Base-by-base conservation (phyloP, 2,113 vertebrate species). In the Aspiorhynchus laticeps region DNA sequence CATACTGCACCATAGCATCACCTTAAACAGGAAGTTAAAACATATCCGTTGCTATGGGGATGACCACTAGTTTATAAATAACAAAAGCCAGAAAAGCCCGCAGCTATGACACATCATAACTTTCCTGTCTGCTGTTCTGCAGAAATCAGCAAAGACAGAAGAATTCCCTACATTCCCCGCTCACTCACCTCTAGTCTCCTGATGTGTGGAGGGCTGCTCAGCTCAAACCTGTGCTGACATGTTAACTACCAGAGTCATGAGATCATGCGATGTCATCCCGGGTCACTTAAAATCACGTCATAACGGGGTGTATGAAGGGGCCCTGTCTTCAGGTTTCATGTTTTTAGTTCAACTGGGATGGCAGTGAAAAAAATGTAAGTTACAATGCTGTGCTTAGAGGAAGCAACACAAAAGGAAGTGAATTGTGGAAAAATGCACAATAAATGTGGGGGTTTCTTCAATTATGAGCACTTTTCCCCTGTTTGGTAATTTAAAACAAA, bases 191-290 rank as follows among this genome's bases (percentile, higher is more conserved):
- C 51, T 80, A 69, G 86, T 73, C 33, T 85, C 43, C 63, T 88
- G 86, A 82, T 85, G 61, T 73, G 51, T 63, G 46, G 46, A 85
- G 74, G 31, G 74, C 69, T 89, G 93, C 94, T n/a, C 94, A 93
- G 90, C 89, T 92, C 94, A 94, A 90, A 93, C 93, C 91, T 91
- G 90, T 89, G 84, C 89, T 88, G 91, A 91, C 91, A 88, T 82
- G 91, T 85, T 78, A 80, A 88, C 93, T 95, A 91, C 92, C 90
- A 94, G 87, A 93, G 91, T 90, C 83, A 92, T 95, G 94, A 95
- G 94, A 94, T 95, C 95, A 95, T 95, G 93, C 93, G 92, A 94
- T 94, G 93, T 94, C 94, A 95, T 93, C 88, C 85, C 86, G 87
- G 91, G 92, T 92, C 87, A 90, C 6, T 80, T 86, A 78, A 89